Evolutionary conservation across 2,797 vertebrate genomes (phyloP).

Genomic region (Pempheris klunzingeri): DNA sequence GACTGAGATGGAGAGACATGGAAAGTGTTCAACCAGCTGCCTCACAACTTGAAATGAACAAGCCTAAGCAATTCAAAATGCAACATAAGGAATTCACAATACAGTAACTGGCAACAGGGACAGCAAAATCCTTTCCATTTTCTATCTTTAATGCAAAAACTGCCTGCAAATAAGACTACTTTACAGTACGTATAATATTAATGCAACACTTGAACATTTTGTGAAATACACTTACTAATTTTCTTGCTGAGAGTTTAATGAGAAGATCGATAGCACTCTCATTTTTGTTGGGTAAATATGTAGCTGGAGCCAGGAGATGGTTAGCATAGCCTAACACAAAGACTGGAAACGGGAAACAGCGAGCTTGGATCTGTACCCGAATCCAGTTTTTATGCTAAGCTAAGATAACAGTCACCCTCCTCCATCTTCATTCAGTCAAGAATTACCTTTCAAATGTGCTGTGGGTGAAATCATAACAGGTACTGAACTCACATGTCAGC

Average conservation of each 20-base stretch:
- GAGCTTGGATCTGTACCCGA: no score
- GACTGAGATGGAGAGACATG: constrained; percentile 79
- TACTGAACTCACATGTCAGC: not conserved
- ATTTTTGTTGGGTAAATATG: not conserved
- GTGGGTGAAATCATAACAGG: not conserved
- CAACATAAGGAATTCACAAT: constrained; percentile 54
- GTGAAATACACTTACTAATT: not conserved
- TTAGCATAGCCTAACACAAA: not conserved
- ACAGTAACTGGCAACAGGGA: constrained; percentile 40
- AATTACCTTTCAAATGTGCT: not conserved
- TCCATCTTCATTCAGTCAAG: not conserved
- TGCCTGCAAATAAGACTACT: constrained; percentile 6
- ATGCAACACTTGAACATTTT: not conserved
- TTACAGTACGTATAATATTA: not conserved
- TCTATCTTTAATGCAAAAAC: constrained; percentile 45
- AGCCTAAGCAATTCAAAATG: constrained; percentile 62
- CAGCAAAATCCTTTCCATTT: constrained; percentile 25
- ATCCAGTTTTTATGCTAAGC: constrained; percentile 6
- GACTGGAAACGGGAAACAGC: no score
- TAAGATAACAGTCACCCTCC: not conserved
- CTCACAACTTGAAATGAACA: constrained; percentile 72
- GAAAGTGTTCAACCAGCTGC: constrained; percentile 73
- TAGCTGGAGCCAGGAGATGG: not conserved
- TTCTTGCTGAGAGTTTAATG: constrained; percentile 1
- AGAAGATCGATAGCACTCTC: not conserved